A percentile compares a stretch with the other conserved stretches of the same genome.
Conservation (phyloP, 2,113 vertebrate genomes). For the Percopsis transmontana region DNA sequence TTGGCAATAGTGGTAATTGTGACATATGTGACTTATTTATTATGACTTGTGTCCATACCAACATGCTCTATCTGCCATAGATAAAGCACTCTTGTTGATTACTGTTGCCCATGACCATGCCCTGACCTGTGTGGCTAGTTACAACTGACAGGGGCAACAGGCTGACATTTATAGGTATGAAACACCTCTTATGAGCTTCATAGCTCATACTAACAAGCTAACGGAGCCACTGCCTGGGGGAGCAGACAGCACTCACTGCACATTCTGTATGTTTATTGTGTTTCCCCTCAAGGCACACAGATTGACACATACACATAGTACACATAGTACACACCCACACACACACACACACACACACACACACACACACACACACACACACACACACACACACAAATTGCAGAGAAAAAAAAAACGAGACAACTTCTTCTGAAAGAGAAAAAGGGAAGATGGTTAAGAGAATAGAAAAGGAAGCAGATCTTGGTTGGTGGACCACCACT, state of each 20-base stretch:
- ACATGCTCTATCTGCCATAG: constrained; percentile 31
- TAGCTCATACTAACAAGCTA: constrained; percentile 33
- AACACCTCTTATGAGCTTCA: constrained; percentile 42
- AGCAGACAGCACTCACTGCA: no score
- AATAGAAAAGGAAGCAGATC: not conserved
- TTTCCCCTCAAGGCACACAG: not conserved
- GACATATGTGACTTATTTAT: no score
- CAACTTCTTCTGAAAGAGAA: not conserved
- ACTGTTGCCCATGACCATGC: constrained; percentile 33
- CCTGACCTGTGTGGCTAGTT: constrained; percentile 39
- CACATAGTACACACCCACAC: not conserved
- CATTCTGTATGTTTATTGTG: not conserved
- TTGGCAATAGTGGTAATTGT: not conserved
- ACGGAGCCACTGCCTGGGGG: constrained; percentile 28
- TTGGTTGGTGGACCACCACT: not conserved
- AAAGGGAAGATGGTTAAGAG: not conserved
- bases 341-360: not conserved
- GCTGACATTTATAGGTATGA: constrained; percentile 57
- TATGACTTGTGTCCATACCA: constrained; percentile 9
- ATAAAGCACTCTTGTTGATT: constrained; percentile 52
- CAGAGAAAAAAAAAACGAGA: not conserved
- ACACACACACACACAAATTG: not conserved
- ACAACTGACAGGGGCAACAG: constrained; percentile 32
- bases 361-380: not conserved
- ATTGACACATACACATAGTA: not conserved